Conservation (phyloP, 2,113 vertebrate species). For the Xyrauchen texanus region DNA sequence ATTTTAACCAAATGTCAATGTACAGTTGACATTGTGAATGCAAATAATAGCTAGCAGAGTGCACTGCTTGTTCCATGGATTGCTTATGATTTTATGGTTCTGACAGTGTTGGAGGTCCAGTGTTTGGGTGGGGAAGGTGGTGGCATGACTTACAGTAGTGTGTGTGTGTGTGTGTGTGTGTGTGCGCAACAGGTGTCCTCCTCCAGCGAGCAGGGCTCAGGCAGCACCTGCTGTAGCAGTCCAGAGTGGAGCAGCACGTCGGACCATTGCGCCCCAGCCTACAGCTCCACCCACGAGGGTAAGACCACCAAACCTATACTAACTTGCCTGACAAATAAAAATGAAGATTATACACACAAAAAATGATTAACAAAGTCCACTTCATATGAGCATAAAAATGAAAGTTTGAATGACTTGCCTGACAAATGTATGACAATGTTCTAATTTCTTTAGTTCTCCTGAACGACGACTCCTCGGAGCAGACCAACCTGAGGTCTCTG, state of each 20-base stretch:
- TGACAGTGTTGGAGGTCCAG: conserved; percentile 30
- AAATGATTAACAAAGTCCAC: too few relatives aligned
- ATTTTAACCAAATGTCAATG: not conserved
- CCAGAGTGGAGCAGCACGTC: conserved; percentile 92
- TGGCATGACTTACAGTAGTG: conserved; percentile 71
- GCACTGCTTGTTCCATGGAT: not conserved
- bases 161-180: conserved; percentile 66
- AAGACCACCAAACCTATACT: conserved; percentile 55
- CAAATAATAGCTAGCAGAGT: not conserved
- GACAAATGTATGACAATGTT: conserved; percentile 9
- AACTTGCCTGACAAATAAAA: not conserved
- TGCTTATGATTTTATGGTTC: not conserved
- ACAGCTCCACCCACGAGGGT: conserved; percentile 82
- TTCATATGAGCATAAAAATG: not conserved
- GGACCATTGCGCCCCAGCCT: conserved; percentile 80
- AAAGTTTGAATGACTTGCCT: not conserved
- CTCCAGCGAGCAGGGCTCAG: conserved; percentile 81
- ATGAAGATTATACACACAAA: not conserved
- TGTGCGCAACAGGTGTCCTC: conserved; percentile 79
- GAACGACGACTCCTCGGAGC: conserved; percentile 77
- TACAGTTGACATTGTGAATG: not conserved
- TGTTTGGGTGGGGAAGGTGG: conserved; percentile 12
- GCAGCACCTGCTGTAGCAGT: conserved; percentile 91
- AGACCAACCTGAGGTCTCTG: conserved; percentile 86
- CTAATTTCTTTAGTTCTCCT: conserved; percentile 83